phyloP scores from a whole-genome alignment of 2,888 invertebrate species.

The Nomada flava region DNA sequence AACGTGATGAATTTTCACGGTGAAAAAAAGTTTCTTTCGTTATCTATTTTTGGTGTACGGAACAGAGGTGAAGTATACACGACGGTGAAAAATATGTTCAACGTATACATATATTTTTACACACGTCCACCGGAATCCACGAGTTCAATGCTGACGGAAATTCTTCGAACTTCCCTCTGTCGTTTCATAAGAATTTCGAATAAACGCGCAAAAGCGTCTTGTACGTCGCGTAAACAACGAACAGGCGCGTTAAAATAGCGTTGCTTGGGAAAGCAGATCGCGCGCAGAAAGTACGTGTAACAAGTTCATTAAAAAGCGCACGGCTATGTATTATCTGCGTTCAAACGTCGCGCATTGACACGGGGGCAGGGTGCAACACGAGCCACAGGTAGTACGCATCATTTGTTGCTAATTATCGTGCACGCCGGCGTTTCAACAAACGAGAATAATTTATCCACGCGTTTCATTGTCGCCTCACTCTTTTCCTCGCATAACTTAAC shows the following conservation, averaged over 20 bases:
- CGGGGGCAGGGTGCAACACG: background rate
- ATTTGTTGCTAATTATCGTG: constrained; percentile 50
- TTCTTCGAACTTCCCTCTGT: constrained; percentile 22
- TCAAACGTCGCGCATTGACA: constrained; percentile 32
- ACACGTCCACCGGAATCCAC: background rate
- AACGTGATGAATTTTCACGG: background rate
- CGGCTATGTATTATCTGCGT: constrained; percentile 28
- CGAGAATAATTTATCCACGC: constrained; percentile 51
- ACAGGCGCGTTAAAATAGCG: constrained; percentile 33
- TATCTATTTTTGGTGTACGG: background rate
- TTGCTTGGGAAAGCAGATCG: constrained; percentile 39
- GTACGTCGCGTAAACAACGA: constrained; percentile 9
- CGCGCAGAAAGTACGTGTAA: constrained; percentile 45
- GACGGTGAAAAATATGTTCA: background rate
- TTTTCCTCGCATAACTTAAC: background rate
- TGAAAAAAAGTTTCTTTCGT: background rate
- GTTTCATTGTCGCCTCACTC: constrained; percentile 44
- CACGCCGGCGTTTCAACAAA: constrained; percentile 5
- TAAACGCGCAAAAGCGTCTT: constrained; percentile 28
- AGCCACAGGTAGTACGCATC: constrained; percentile 30
- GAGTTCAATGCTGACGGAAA: background rate
- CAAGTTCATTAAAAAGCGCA: constrained; percentile 58
- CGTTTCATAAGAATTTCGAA: constrained; percentile 32
- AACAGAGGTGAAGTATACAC: background rate
- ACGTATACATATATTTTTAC: background rate